Conservation (phyloP, 2,797 vertebrate species). For the Gastrophryne carolinensis region DNA sequence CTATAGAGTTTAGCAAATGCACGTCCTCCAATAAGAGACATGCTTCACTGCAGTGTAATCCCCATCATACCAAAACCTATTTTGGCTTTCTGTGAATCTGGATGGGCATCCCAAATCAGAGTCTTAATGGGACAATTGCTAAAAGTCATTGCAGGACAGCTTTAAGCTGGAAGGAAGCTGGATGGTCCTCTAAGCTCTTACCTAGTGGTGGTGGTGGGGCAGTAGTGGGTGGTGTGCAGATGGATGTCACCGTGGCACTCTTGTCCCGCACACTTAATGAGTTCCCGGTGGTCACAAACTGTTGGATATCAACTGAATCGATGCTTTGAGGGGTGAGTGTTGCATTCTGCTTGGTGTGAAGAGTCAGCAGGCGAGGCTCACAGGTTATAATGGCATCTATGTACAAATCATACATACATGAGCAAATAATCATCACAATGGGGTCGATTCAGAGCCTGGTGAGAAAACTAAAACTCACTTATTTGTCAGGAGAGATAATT, state of each 20-base stretch:
- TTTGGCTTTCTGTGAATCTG: no score
- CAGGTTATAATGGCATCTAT: constrained; percentile 41
- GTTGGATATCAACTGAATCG: constrained; percentile 40
- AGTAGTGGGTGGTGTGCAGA: constrained; percentile 21
- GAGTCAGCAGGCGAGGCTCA: constrained; percentile 24
- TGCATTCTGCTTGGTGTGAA: constrained; percentile 48
- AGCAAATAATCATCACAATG: neutral
- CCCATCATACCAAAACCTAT: no score
- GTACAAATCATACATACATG: neutral
- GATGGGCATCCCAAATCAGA: no score
- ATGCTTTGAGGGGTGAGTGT: constrained; percentile 43
- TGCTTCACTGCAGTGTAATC: no score
- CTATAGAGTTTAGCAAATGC: no score
- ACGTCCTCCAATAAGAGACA: no score
- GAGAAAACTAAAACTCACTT: no score
- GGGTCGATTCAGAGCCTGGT: no score
- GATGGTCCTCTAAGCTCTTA: neutral
- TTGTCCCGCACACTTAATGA: constrained; percentile 4
- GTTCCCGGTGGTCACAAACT: constrained; percentile 16
- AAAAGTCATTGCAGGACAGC: no score
- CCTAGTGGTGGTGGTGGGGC: constrained; percentile 43
- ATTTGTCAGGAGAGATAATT: no score
- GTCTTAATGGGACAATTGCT: no score
- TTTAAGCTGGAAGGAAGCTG: no score
- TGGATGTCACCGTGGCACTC: constrained; percentile 34